phyloP scores from a whole-genome alignment of 2,888 invertebrate genomes.

The Drosophila testacea region DNA sequence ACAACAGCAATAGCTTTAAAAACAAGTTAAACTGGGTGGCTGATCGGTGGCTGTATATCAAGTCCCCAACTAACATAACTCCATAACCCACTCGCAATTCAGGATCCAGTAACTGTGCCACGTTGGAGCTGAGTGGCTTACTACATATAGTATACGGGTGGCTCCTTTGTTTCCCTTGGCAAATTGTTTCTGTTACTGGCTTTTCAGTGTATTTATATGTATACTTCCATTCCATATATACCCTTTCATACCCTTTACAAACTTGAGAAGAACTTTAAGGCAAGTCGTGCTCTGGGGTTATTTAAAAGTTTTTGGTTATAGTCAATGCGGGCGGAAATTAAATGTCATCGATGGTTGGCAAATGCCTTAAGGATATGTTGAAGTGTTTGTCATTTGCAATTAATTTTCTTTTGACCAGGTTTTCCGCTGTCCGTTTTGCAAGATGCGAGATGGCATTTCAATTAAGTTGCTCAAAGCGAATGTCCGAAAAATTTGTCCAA shows the following conservation, averaged over 20 bases:
- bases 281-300: constrained; percentile 4
- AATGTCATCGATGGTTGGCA: constrained; percentile 64
- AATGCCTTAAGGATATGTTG: constrained; percentile 54
- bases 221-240: too few species aligned
- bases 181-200: constrained; percentile 37
- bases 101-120: constrained; percentile 6
- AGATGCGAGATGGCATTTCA: constrained; percentile 57
- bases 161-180: constrained; percentile 32
- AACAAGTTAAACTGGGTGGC: constrained; percentile 36
- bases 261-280: constrained; percentile 31
- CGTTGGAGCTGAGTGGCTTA: background rate
- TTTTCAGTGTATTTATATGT: constrained; percentile 35
- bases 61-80: background rate
- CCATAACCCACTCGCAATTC: too few species aligned
- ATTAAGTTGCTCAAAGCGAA: constrained; percentile 68
- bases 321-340: constrained; percentile 64
- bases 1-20: constrained; percentile 21
- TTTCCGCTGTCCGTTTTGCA: constrained; percentile 58
- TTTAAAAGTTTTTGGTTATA: constrained; percentile 49
- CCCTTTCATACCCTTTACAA: background rate
- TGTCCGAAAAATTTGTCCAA: constrained; percentile 48
- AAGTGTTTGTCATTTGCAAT: constrained; percentile 77
- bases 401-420: constrained; percentile 74
- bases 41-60: constrained; percentile 32
- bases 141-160: background rate